phyloP scores from a whole-genome alignment of 1,140 invertebrate genomes.

The Lasioglossum baleicum region DNA sequence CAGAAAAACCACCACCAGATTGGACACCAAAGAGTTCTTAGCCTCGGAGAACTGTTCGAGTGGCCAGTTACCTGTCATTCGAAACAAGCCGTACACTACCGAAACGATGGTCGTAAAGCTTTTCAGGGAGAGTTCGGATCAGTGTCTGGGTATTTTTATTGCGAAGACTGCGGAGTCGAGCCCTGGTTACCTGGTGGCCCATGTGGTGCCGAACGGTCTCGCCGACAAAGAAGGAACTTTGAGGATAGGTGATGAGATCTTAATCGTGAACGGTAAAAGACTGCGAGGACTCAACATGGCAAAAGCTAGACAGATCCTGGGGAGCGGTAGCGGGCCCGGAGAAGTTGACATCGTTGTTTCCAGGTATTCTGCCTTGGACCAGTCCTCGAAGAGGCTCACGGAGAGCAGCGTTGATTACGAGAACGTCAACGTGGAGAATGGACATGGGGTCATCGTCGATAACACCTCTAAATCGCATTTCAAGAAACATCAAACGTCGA shows the following conservation, averaged over 20 bases:
- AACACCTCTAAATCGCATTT: conserved; percentile 75
- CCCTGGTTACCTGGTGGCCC: conserved; percentile 90
- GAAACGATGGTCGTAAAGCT: conserved; percentile 85
- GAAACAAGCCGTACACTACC: conserved; percentile 76
- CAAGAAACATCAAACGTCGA: conserved; percentile 73
- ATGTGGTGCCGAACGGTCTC: conserved; percentile 88
- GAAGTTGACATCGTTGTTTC: conserved; percentile 89
- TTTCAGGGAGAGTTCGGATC: conserved; percentile 82
- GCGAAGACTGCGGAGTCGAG: conserved; percentile 87
- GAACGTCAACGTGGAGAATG: conserved; percentile 81
- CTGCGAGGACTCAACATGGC: conserved; percentile 87
- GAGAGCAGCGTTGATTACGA: conserved; percentile 87
- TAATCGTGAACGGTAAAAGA: conserved; percentile 90
- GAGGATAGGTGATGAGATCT: conserved; percentile 89
- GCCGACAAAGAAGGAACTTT: conserved; percentile 89
- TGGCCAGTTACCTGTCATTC: conserved; percentile 71
- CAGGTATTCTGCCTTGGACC: conserved; percentile 70
- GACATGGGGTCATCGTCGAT: conserved; percentile 77
- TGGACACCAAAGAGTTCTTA: not conserved
- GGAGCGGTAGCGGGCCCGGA: conserved; percentile 81
- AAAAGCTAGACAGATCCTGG: conserved; percentile 87
- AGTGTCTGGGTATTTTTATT: conserved; percentile 92
- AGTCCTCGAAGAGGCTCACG: conserved; percentile 78
- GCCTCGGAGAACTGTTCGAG: conserved; percentile 2
- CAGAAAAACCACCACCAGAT: conserved; percentile 68